Evolutionary conservation across 2,797 vertebrate species (phyloP).

Genomic region (Pygocentrus nattereri): DNA sequence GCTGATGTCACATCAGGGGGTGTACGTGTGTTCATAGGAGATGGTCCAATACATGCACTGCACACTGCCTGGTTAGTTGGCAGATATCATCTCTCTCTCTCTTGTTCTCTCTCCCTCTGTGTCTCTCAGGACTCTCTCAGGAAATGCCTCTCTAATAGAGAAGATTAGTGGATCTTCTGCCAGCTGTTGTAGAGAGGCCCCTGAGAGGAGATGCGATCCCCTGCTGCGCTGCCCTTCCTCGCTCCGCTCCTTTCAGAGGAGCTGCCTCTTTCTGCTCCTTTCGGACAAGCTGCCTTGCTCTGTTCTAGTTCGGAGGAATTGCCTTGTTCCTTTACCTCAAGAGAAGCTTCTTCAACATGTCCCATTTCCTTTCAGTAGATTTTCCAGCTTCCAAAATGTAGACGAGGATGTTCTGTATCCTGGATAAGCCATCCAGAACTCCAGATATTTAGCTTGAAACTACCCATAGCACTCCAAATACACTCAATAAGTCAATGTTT

Average conservation of each 20-base stretch:
- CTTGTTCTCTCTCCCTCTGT: background rate
- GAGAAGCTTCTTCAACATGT: background rate
- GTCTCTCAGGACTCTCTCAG: slow-evolving; percentile 48
- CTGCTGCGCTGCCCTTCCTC: slow-evolving; percentile 29
- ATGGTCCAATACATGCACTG: background rate
- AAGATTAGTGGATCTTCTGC: slow-evolving; percentile 66
- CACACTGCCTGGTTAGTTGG: slow-evolving; percentile 38
- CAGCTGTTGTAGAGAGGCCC: slow-evolving; percentile 60
- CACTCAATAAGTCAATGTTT: background rate
- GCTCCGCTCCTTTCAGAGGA: background rate
- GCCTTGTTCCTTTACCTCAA: background rate
- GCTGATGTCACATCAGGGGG: background rate
- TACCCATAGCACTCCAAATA: background rate
- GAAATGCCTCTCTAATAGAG: slow-evolving; percentile 69
- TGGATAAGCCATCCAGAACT: background rate
- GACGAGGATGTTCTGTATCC: background rate
- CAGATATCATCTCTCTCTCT: slow-evolving; percentile 46
- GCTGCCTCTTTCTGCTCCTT: slow-evolving; percentile 4
- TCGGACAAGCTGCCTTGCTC: background rate
- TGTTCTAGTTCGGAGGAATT: background rate
- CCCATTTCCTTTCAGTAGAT: background rate
- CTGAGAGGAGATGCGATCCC: slow-evolving; percentile 31
- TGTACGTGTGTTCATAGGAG: background rate
- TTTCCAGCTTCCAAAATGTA: background rate
- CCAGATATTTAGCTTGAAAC: background rate